These are phyloP conservation scores for Odocoileus virginianus DNA, from an alignment of 2,113 vertebrate species.

Conservation along the genomic window DNA sequence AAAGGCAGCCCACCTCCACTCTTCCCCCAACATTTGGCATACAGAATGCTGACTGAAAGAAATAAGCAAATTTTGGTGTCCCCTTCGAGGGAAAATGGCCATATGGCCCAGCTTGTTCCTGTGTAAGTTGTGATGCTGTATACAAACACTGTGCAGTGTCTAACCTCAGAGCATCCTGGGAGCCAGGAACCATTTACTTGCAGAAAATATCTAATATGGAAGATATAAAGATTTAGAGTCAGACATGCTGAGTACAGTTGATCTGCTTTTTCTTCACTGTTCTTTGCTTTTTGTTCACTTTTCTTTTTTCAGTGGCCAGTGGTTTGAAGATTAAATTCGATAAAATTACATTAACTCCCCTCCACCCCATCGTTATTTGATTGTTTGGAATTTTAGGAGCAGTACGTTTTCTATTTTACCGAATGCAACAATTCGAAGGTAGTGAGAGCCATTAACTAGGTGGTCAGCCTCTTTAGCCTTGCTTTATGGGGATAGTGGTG, in stretches of 20 bases:
- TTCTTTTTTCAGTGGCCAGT: not conserved
- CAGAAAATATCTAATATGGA: not conserved
- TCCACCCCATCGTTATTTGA: not conserved
- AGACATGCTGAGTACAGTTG: not conserved
- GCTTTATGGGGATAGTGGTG: not conserved
- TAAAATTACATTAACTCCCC: not conserved
- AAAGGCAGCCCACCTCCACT: not conserved
- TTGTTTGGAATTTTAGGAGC: not conserved
- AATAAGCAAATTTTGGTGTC: not conserved
- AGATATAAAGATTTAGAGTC: not conserved
- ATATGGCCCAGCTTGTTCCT: not conserved
- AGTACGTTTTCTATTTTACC: not conserved
- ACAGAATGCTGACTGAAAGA: not conserved
- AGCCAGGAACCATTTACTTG: not conserved
- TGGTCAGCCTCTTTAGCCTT: not conserved
- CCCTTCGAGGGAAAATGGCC: not conserved
- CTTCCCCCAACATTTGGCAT: fast-evolving
- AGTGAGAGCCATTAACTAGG: not conserved
- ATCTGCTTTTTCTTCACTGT: not conserved
- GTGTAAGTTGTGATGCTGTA: not conserved
- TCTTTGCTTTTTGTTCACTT: not conserved
- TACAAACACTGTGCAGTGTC: not conserved
- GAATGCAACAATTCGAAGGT: not conserved
- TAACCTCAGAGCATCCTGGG: not conserved
- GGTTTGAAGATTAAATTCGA: not conserved